Percentiles rank a stretch among this genome's conserved stretches.
These are phyloP conservation scores for Pheosia gnoma DNA, from an alignment of 2,888 invertebrate species.

Conservation along the genomic window DNA sequence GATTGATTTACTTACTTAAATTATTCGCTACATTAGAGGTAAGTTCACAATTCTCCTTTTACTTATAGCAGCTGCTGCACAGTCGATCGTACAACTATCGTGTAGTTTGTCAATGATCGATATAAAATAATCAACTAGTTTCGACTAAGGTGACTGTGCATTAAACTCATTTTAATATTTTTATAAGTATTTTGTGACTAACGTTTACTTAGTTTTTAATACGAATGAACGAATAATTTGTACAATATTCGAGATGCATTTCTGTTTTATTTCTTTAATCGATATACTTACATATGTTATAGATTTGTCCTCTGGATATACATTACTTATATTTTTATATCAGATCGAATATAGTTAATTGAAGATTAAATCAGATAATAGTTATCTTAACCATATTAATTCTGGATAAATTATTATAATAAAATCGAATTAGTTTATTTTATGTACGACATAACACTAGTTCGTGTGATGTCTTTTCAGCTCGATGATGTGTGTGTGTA, in stretches of 20 bases:
- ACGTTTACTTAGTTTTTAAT: conserved; percentile 42
- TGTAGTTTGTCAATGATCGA: conserved; percentile 11
- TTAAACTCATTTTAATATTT: conserved; percentile 36
- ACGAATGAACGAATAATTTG: conserved; percentile 17
- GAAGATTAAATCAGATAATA: no score
- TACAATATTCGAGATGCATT: conserved; percentile 4
- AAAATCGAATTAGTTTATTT: not conserved
- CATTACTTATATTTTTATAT: no score
- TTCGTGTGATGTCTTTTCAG: not conserved
- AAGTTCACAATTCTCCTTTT: conserved; percentile 15
- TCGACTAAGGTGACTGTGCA: conserved; percentile 16
- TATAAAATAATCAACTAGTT: conserved; percentile 12
- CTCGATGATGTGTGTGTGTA: not conserved
- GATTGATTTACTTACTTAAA: not conserved
- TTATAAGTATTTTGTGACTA: conserved; percentile 50
- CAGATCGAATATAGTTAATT: no score
- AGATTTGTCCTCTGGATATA: not conserved
- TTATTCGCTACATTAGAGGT: conserved; percentile 24
- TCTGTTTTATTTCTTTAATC: not conserved
- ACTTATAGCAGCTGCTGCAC: conserved; percentile 27
- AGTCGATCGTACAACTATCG: conserved; percentile 17
- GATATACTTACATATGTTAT: not conserved
- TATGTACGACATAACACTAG: not conserved
- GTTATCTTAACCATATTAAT: no score
- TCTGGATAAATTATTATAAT: not conserved